Conservation (phyloP, 2,797 vertebrate genomes). For the Euphonia xanthogaster region DNA sequence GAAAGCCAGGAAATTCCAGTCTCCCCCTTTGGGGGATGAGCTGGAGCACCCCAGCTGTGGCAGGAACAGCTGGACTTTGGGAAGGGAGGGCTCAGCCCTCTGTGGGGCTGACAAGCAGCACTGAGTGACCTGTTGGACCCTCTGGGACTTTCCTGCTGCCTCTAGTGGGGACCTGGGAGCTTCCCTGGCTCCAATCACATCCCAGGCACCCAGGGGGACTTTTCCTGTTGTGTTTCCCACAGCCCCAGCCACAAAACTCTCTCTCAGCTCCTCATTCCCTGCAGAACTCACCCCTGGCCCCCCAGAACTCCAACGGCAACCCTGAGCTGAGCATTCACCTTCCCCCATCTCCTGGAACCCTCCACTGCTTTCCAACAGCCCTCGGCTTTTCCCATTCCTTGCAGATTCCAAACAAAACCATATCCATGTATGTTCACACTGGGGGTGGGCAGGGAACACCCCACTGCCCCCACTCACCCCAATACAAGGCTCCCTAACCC, state of each 20-base stretch:
- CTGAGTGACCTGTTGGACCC: background rate
- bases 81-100: background rate
- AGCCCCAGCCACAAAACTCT: background rate
- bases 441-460: background rate
- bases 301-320: rapidly evolving
- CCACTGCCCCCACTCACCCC: background rate
- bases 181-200: background rate
- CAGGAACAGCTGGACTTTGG: background rate
- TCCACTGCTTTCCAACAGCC: background rate
- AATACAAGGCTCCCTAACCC: rapidly evolving
- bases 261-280: background rate
- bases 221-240: rapidly evolving
- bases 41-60: background rate
- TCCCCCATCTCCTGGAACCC: background rate
- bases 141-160: background rate
- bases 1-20: background rate
- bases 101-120: background rate
- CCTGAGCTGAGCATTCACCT: background rate
- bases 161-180: rapidly evolving
- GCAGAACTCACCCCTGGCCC: background rate
- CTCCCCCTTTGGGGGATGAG: background rate
- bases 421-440: rapidly evolving
- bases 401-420: background rate
- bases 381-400: too few relatives aligned
- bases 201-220: background rate